Evolutionary conservation across 2,113 vertebrate species (phyloP), one percentile per base, ranked within the genome.

Genomic region (Otolemur garnettii): DNA sequence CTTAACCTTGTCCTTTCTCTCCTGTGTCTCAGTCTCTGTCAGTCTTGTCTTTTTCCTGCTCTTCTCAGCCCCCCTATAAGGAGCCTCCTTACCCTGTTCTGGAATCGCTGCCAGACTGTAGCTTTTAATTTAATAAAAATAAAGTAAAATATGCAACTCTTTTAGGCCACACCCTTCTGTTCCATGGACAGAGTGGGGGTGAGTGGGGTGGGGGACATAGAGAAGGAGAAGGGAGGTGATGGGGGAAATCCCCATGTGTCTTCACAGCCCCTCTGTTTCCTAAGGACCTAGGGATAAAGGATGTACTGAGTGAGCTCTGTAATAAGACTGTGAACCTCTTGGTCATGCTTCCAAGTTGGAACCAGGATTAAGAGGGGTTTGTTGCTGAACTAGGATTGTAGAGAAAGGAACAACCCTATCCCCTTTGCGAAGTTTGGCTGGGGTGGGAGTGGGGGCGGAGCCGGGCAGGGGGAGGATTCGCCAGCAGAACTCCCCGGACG

Each of bases 111-210:
- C 96, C 97, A 96, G 97, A 98, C 80, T 96, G 96, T 97, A 98
- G 97, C 98, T 97, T 97, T 97, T 98, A 97, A 97, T 97, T 98
- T 97, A 98, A 97, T 97, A 98, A 98, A 97, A 98, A 97, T 97
- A 98, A 97, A 98, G 95, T 97, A 96, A 97, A 97, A 97, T 96
- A 98, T 97, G 96, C 96, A 97, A 97, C 94, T 97, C 87, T 93
- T 66, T 66, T 59, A 89, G 78, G 96, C 97, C 95, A 95, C 95
- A 82, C 97, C 96, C 95, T 64, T 94, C 60, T 88, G 83, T 91
- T 97, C 55, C 79, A 55, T 72, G 89, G 88, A 28, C 1, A 0
- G 79, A 66, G 10, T 71, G 77, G 66, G 75, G 80, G 35, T 71
- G 81, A 57, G 53, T 64, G 69, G 45, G 80, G 80, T 91, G 69